Percentiles rank a stretch among this genome's conserved stretches.
Evolutionary conservation across 30 jellyfish, hydroid and myxozoan genomes (phyloP).

Genomic region (Rhopilema esculentum): DNA sequence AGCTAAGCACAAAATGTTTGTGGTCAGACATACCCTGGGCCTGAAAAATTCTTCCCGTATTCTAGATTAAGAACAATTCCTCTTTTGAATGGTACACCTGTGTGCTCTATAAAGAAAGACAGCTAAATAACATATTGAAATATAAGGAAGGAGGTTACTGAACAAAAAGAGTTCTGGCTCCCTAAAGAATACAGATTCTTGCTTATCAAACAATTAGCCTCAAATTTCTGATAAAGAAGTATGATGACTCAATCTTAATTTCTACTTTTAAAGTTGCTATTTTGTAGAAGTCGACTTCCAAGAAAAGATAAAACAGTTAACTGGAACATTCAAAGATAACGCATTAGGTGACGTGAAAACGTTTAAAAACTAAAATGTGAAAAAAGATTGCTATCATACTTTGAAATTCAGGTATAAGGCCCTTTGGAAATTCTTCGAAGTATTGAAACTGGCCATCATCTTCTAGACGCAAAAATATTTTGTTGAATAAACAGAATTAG

Average conservation of each 20-base stretch:
- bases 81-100: slow-evolving; percentile 78
- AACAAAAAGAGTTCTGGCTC: neutral
- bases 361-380: neutral
- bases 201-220: no score
- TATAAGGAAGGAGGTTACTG: neutral
- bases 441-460: slow-evolving; percentile 76
- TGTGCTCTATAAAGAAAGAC: slow-evolving; percentile 66
- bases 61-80: slow-evolving; percentile 84
- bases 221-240: no score
- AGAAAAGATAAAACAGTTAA: no score
- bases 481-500: neutral
- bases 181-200: no score
- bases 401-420: slow-evolving; percentile 63
- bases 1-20: neutral
- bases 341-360: no score
- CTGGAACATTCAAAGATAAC: neutral
- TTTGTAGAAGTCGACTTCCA: no score
- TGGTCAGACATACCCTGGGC: slow-evolving; percentile 65
- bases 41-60: slow-evolving; percentile 92
- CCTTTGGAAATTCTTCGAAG: slow-evolving; percentile 88
- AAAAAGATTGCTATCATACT: slow-evolving; percentile 15
- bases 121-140: no score
- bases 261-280: no score
- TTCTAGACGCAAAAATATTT: no score
- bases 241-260: no score